Percentiles rank a stretch among this genome's conserved stretches.
Conservation (phyloP, 2,888 invertebrate species). For the Trimorus sp. region DNA sequence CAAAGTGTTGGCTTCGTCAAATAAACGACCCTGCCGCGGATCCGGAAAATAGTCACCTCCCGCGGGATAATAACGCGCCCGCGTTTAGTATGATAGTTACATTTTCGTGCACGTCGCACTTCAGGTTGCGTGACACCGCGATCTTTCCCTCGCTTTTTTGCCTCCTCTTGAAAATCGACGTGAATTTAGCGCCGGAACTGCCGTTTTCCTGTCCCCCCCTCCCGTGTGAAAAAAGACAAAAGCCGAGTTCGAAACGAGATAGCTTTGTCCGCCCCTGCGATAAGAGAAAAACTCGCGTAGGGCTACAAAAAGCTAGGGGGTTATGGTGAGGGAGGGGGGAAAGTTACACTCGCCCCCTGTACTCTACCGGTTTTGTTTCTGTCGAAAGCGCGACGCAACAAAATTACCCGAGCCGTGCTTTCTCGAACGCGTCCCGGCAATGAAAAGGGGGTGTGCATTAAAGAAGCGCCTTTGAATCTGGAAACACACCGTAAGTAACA, state of each 20-base stretch:
- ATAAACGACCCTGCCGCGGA: constrained; percentile 36
- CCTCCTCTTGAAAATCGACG: constrained; percentile 40
- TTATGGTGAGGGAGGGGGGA: not conserved
- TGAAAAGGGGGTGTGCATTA: constrained; percentile 45
- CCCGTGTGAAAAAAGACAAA: constrained; percentile 35
- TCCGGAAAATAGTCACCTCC: constrained; percentile 23
- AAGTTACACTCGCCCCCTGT: not conserved
- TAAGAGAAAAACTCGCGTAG: constrained; percentile 6
- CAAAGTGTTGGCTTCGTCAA: constrained; percentile 46
- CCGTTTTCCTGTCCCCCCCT: not conserved
- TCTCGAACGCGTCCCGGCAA: constrained; percentile 41
- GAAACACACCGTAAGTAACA: constrained; percentile 53
- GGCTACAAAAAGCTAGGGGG: not conserved
- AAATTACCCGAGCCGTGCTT: constrained; percentile 35
- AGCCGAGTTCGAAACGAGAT: constrained; percentile 27
- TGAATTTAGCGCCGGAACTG: constrained; percentile 33
- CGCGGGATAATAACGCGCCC: constrained; percentile 26
- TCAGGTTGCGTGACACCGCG: constrained; percentile 14
- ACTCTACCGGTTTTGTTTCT: constrained; percentile 18
- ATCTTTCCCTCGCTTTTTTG: constrained; percentile 24
- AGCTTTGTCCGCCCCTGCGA: constrained; percentile 20
- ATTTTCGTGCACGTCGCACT: constrained; percentile 23
- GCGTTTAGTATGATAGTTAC: constrained; percentile 53
- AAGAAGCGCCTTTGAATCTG: constrained; percentile 52
- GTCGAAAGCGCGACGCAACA: constrained; percentile 38